phyloP scores from a whole-genome alignment of 2,797 vertebrate genomes.

The Sebastes hubbsi region DNA sequence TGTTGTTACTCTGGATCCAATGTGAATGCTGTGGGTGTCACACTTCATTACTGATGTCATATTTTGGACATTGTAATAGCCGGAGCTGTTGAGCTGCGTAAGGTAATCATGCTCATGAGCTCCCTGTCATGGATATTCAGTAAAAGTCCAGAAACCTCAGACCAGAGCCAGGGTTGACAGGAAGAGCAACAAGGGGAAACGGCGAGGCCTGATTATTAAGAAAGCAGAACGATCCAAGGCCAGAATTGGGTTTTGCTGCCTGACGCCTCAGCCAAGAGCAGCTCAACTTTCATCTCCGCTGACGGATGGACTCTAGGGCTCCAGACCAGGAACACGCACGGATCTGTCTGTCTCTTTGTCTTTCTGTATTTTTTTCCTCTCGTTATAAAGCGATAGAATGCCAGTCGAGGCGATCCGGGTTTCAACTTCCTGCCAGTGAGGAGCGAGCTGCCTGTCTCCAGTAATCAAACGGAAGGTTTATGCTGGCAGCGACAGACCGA shows the following conservation, averaged over 20 bases:
- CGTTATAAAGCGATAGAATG: slow-evolving; percentile 37
- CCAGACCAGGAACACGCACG: slow-evolving; percentile 28
- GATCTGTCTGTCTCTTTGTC: slow-evolving; percentile 23
- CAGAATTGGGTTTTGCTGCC: slow-evolving; percentile 30
- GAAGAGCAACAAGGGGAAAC: slow-evolving; percentile 32
- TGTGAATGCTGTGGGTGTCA: slow-evolving; percentile 44
- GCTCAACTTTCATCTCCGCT: slow-evolving; percentile 57
- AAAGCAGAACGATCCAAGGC: slow-evolving; percentile 45
- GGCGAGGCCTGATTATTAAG: slow-evolving; percentile 49
- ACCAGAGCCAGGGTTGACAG: slow-evolving; percentile 37
- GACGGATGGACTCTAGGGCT: slow-evolving; percentile 36
- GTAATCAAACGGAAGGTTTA: slow-evolving; percentile 64
- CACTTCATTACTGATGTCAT: slow-evolving; percentile 57
- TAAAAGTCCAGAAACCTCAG: slow-evolving; percentile 27
- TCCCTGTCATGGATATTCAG: slow-evolving; percentile 46
- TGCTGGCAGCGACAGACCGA: slow-evolving; percentile 57
- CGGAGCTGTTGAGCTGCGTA: slow-evolving; percentile 3
- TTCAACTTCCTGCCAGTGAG: slow-evolving; percentile 68
- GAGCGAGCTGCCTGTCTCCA: slow-evolving; percentile 56
- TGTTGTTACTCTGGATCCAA: slow-evolving; percentile 11
- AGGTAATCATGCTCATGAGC: slow-evolving; percentile 17
- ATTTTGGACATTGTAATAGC: slow-evolving; percentile 34
- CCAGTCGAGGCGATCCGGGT: slow-evolving; percentile 42
- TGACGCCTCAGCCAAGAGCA: slow-evolving; percentile 20
- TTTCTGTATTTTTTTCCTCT: slow-evolving; percentile 40